Evolutionary conservation across 2,113 vertebrate species (phyloP).

Genomic region (Pseudorhombus dupliciocellatus): DNA sequence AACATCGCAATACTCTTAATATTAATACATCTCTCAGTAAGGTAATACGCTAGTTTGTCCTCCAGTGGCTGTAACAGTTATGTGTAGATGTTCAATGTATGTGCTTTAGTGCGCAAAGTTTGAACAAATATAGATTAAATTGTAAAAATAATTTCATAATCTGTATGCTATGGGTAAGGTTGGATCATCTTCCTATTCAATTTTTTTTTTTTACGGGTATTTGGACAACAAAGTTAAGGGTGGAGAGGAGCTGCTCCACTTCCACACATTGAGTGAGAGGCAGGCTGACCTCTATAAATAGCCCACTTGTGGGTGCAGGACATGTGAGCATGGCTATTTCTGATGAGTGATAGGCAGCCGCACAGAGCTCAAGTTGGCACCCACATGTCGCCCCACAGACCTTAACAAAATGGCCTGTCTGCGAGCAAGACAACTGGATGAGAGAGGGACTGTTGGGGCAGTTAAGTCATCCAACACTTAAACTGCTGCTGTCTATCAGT

Average conservation of each 20-base stretch:
- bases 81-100: not conserved
- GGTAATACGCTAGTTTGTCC: not conserved
- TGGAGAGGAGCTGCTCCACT: conserved; percentile 16
- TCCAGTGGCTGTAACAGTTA: not conserved
- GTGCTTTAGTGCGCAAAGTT: not conserved
- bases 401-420: conserved; percentile 69
- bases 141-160: not conserved
- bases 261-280: conserved; percentile 48
- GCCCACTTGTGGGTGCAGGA: conserved; percentile 65
- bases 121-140: no score
- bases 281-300: conserved; percentile 73
- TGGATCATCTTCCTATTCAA: not conserved
- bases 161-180: not conserved
- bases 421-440: conserved; percentile 52
- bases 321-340: conserved; percentile 83
- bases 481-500: conserved; percentile 36
- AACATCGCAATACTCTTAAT: not conserved
- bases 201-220: not conserved
- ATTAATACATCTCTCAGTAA: not conserved
- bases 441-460: conserved; percentile 32
- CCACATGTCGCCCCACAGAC: conserved; percentile 72
- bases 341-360: conserved; percentile 72
- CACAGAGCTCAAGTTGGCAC: conserved; percentile 69
- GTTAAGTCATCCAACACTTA: conserved; percentile 35
- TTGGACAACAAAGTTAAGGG: conserved; percentile 10